phyloP scores from a whole-genome alignment of 53 echinoderm and acorn worm genomes.

The Zoroaster sp. region DNA sequence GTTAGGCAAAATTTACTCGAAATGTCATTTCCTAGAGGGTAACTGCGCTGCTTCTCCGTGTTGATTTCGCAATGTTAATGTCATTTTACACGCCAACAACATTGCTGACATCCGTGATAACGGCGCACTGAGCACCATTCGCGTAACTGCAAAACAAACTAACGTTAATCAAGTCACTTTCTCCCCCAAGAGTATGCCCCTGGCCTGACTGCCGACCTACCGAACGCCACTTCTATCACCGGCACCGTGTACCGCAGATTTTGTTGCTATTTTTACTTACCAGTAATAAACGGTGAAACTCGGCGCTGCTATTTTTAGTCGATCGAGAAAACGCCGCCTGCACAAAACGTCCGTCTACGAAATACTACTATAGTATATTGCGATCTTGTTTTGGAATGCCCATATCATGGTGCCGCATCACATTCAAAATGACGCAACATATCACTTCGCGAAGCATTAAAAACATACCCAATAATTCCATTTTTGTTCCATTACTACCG shows the following conservation, averaged over 20 bases:
- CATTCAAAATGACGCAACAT: slow-evolving; percentile 42
- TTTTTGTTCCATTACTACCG: background rate
- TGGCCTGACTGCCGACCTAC: background rate
- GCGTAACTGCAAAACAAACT: too few relatives aligned
- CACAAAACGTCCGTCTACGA: slow-evolving; percentile 26
- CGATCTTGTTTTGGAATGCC: slow-evolving; percentile 49
- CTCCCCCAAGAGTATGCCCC: background rate
- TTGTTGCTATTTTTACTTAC: slow-evolving; percentile 56
- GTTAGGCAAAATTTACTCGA: too few relatives aligned
- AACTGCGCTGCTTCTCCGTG: too few relatives aligned
- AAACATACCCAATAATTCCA: background rate
- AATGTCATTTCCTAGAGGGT: too few relatives aligned
- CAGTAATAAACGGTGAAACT: slow-evolving; percentile 57
- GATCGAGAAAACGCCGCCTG: slow-evolving; percentile 41
- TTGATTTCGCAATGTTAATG: too few relatives aligned
- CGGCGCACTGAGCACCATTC: too few relatives aligned
- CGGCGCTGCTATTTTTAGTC: slow-evolving; percentile 42
- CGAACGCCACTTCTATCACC: too few relatives aligned
- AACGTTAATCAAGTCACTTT: background rate
- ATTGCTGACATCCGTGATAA: too few relatives aligned
- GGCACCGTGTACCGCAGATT: slow-evolving; percentile 23
- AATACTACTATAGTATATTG: background rate
- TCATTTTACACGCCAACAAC: too few relatives aligned
- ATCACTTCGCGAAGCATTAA: slow-evolving; percentile 28
- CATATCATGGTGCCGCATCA: slow-evolving; percentile 36